A percentile compares a stretch with the other conserved stretches of the same genome.
Conservation (phyloP, 2,888 invertebrate species). For the Xylota segnis region DNA sequence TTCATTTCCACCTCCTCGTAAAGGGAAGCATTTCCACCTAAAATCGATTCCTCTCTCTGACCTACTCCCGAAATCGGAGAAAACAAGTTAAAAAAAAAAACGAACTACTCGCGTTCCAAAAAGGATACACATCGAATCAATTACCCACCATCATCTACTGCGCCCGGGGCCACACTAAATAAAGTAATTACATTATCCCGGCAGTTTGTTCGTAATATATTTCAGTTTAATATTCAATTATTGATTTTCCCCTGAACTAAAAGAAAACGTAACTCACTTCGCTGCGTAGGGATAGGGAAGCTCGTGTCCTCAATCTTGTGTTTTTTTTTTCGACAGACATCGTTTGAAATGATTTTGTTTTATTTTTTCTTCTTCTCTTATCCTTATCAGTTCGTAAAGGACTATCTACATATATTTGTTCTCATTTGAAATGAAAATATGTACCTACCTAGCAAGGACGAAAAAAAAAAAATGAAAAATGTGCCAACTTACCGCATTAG, state of each 20-base stretch:
- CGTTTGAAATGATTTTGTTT: background rate
- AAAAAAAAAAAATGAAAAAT: slow-evolving; percentile 16
- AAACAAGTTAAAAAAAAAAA: too few species aligned
- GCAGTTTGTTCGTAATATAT: background rate
- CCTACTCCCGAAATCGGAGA: background rate
- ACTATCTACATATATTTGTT: background rate
- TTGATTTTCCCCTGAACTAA: background rate
- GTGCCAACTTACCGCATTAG: slow-evolving; percentile 49
- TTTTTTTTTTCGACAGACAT: background rate
- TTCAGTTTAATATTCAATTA: slow-evolving; percentile 3
- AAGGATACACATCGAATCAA: slow-evolving; percentile 18
- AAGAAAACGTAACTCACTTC: too few species aligned
- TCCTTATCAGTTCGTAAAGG: background rate
- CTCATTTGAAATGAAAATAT: background rate
- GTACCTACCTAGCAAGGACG: background rate
- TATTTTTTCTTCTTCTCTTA: background rate
- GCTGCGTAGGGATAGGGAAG: background rate
- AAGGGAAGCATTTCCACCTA: background rate
- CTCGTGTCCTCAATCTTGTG: background rate
- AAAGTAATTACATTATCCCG: slow-evolving; percentile 21
- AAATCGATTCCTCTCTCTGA: slow-evolving; percentile 38
- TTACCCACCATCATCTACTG: slow-evolving; percentile 19
- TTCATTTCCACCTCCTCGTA: background rate
- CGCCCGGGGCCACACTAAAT: background rate
- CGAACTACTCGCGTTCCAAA: background rate